These are phyloP conservation scores for Hemiprocne comata DNA, from an alignment of 2,113 vertebrate species.

Conservation along the genomic window DNA sequence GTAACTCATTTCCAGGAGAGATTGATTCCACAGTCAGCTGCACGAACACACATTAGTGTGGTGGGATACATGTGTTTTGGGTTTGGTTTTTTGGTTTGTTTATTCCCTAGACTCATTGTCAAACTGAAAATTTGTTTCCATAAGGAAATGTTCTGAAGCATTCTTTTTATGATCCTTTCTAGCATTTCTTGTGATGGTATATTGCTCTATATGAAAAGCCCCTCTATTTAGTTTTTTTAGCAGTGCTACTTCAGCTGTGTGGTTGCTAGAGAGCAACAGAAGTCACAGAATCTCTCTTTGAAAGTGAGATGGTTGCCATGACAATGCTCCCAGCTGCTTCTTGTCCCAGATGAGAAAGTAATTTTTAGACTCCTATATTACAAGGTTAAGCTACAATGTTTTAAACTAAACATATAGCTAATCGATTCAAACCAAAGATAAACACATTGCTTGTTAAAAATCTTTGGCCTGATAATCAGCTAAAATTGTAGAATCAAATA, in stretches of 20 bases:
- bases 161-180: background rate
- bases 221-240: background rate
- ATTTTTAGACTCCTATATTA: background rate
- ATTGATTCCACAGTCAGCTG: background rate
- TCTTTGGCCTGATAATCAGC: background rate
- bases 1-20: background rate
- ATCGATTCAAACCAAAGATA: background rate
- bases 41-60: background rate
- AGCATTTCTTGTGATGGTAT: background rate
- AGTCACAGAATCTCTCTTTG: background rate
- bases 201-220: background rate
- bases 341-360: constrained; percentile 9
- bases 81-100: background rate
- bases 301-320: constrained; percentile 40
- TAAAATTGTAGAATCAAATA: background rate
- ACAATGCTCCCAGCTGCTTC: constrained; percentile 15
- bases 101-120: background rate
- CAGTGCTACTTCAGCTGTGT: background rate
- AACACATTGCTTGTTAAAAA: background rate
- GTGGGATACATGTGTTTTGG: background rate
- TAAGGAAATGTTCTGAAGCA: background rate
- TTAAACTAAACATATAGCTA: background rate
- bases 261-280: constrained; percentile 12
- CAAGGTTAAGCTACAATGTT: background rate
- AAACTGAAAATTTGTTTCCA: background rate